Evolutionary conservation across 1,140 invertebrate species (phyloP).

Genomic region (Euura lappo): DNA sequence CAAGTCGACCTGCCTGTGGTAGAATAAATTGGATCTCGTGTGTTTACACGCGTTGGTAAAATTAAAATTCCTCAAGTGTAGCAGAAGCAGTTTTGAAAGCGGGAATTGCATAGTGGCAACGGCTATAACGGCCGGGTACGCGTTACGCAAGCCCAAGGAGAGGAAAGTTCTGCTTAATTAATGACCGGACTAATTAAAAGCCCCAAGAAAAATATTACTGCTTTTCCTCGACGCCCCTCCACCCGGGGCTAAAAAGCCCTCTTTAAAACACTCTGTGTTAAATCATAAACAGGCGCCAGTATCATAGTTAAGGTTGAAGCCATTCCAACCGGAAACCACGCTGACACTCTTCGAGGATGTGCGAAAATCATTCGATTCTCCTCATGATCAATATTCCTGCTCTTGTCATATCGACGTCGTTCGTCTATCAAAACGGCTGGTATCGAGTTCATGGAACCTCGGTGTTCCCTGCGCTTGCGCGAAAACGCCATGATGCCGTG

Average conservation of each 20-base stretch:
- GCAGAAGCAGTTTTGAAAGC: conserved; percentile 21
- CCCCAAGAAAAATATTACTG: conserved; percentile 38
- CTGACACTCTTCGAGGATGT: too few relatives aligned
- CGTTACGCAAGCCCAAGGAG: conserved; percentile 19
- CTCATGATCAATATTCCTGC: too few relatives aligned
- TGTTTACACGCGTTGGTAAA: conserved; percentile 40
- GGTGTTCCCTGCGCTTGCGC: too few relatives aligned
- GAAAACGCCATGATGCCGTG: too few relatives aligned
- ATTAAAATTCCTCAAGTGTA: conserved; percentile 43
- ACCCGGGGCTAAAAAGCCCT: background rate
- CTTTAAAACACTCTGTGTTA: background rate
- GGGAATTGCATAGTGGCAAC: background rate
- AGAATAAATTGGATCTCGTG: conserved; percentile 40
- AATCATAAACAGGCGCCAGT: background rate
- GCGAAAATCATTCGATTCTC: too few relatives aligned
- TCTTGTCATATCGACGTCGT: too few relatives aligned
- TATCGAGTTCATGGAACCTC: too few relatives aligned
- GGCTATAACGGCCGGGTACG: background rate
- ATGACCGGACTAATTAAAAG: conserved; percentile 44
- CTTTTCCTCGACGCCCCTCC: background rate
- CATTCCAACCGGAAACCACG: too few relatives aligned
- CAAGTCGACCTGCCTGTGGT: conserved; percentile 13
- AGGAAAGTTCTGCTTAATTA: conserved; percentile 42
- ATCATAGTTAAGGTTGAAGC: too few relatives aligned
- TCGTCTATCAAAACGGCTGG: too few relatives aligned